Evolutionary conservation across 1,140 invertebrate genomes (phyloP).

Genomic region (Chlorops oryzae): DNA sequence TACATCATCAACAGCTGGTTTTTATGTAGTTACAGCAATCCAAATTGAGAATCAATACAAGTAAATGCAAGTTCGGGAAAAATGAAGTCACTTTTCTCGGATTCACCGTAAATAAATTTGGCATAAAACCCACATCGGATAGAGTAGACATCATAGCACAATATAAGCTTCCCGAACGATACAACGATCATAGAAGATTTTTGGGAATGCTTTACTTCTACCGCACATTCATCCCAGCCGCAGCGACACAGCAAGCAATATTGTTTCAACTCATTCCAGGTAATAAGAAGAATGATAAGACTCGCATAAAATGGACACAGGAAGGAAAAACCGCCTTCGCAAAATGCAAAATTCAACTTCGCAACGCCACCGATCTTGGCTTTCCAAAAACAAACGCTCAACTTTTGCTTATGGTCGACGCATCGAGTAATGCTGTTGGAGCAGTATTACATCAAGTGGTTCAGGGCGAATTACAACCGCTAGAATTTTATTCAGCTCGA

Average conservation of each 20-base stretch:
- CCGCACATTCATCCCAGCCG: slow-evolving; percentile 26
- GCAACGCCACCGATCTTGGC: slow-evolving; percentile 18
- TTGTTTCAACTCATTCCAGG: slow-evolving; percentile 20
- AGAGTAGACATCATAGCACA: slow-evolving; percentile 11
- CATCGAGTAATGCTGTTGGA: slow-evolving; percentile 25
- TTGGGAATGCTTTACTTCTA: slow-evolving; percentile 48
- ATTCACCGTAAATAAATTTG: slow-evolving; percentile 19
- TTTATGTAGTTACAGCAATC: slow-evolving; percentile 22
- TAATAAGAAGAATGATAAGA: slow-evolving; percentile 28
- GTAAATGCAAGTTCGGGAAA: slow-evolving; percentile 30
- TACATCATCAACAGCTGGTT: slow-evolving; percentile 22
- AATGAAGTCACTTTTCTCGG: slow-evolving; percentile 27
- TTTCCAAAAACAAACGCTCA: slow-evolving; percentile 12
- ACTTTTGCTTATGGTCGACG: slow-evolving; percentile 22
- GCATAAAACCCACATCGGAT: slow-evolving; percentile 13
- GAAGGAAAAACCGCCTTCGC: too few relatives aligned
- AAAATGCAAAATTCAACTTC: slow-evolving; percentile 30
- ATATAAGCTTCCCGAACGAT: slow-evolving; percentile 30
- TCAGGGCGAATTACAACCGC: too few relatives aligned
- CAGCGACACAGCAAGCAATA: slow-evolving; percentile 21
- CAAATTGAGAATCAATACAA: slow-evolving; percentile 27
- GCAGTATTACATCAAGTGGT: slow-evolving; percentile 24
- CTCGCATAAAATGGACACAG: too few relatives aligned
- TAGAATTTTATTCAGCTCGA: neutral
- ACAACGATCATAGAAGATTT: slow-evolving; percentile 40